Evolutionary conservation across 2,797 vertebrate genomes (phyloP).

Genomic region (Delichon dasypus): DNA sequence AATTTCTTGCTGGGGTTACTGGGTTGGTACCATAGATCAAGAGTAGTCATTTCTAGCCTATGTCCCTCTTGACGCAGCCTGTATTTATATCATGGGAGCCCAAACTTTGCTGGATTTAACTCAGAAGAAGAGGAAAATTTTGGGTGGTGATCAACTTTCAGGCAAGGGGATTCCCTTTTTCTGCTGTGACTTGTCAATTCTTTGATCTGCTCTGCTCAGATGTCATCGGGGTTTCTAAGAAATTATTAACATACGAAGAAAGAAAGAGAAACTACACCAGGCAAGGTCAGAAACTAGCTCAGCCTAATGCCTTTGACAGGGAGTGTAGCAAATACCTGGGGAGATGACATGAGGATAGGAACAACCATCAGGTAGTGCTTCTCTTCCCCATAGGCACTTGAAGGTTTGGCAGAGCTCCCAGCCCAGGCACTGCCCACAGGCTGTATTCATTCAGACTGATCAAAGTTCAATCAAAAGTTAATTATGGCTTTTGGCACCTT

Average conservation of each 20-base stretch:
- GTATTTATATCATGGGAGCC: rapidly evolving
- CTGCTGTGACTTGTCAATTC: neutral
- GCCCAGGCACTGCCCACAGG: neutral
- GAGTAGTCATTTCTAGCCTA: neutral
- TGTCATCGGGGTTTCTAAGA: neutral
- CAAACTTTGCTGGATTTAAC: neutral
- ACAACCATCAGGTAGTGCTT: neutral
- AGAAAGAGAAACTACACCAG: neutral
- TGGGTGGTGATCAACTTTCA: neutral
- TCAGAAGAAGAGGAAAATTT: neutral
- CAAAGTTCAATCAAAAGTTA: slow-evolving; percentile 49
- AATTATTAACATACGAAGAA: neutral
- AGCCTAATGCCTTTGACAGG: neutral
- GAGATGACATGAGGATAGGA: neutral
- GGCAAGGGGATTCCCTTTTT: neutral
- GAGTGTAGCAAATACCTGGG: neutral
- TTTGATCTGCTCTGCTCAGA: neutral
- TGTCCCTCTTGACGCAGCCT: neutral
- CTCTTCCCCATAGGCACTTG: neutral
- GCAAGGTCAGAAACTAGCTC: neutral
- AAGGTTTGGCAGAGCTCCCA: slow-evolving; percentile 6
- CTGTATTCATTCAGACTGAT: neutral
- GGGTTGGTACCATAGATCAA: rapidly evolving
- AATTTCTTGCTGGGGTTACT: neutral
- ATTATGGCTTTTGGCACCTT: neutral